Evolutionary conservation across 2,113 vertebrate species (phyloP).

Genomic region (Onychorhynchus coronatus): DNA sequence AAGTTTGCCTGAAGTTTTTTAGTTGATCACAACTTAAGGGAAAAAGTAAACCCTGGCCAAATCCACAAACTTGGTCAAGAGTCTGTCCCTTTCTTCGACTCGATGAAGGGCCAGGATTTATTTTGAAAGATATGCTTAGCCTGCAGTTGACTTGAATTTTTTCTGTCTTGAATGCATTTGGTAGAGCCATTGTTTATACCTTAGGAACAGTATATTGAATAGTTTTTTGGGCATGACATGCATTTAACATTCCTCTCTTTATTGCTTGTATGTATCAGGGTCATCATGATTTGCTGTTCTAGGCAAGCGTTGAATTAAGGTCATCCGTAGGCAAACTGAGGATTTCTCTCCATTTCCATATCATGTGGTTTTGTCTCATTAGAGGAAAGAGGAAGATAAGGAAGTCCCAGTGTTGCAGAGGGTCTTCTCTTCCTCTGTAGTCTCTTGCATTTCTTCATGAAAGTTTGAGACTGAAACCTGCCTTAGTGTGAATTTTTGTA

Average conservation of each 20-base stretch:
- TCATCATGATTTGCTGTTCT: background rate
- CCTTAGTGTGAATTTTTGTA: background rate
- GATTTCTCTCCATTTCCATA: background rate
- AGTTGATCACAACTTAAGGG: background rate
- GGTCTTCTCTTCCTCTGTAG: background rate
- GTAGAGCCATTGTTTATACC: background rate
- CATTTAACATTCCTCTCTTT: background rate
- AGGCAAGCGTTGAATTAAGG: background rate
- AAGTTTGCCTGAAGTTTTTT: slow-evolving; percentile 24
- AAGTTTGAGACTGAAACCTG: background rate
- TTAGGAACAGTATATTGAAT: background rate
- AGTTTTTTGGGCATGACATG: background rate
- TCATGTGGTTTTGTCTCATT: background rate
- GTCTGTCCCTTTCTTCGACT: background rate
- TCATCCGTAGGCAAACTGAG: background rate
- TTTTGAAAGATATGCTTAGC: slow-evolving; percentile 25
- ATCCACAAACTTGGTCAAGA: background rate
- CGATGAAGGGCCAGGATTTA: background rate
- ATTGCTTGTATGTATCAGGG: background rate
- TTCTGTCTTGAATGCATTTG: background rate
- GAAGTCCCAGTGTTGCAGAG: background rate
- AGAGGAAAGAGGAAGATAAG: background rate
- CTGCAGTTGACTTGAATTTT: slow-evolving; percentile 24
- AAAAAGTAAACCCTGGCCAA: background rate
- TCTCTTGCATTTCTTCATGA: background rate